Evolutionary conservation across 2,888 invertebrate genomes (phyloP), one percentile per base, ranked within the genome.

Genomic region (Cephus runcator): DNA sequence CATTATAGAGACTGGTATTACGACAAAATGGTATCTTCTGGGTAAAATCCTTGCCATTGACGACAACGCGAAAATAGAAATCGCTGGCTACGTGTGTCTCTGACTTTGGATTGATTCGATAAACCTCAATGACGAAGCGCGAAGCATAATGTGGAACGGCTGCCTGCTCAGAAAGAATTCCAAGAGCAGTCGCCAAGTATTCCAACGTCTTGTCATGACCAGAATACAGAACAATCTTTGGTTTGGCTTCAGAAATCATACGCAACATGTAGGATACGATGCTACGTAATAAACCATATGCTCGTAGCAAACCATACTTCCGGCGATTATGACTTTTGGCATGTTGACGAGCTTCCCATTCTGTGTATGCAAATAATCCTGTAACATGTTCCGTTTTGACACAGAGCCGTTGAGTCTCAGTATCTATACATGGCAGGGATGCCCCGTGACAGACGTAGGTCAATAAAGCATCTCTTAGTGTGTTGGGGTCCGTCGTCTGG

Each of bases 201-300:
- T 97, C 96, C 69, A 98, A 88, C 0, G 98, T 98, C 87, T 96
- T 96, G 91, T 98, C 98, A 87, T 98, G 98, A 0, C 98, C 98
- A 0, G 98, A 98, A 89, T 96, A 97, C 0, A 97, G 87, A 0
- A 96, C 95, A 78, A 97, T 93, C 86, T 95, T 95, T 0, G 95
- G 95, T 79, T 94, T 94, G 79, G 94, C 94, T 75, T 96, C 96
- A 0, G 96, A 95, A 83, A 97, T 95, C 93, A 97, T 96, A 84
- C 95, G 93, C 12, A 97, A 93, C 94, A 97, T 95, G 88, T 96
- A 95, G 71, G 95, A 95, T 0, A 95, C 96, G 75, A 98, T 95
- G 87, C 96, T 96, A 34, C 96, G 93, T 74, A 98, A 94, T 85
- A 98, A 92, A 11, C 98, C 98, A 86, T 98, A 97, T 0, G 97